Percentiles rank a stretch among this genome's conserved stretches.
phyloP scores from a whole-genome alignment of 2,113 vertebrate genomes.

The Otis tarda region DNA sequence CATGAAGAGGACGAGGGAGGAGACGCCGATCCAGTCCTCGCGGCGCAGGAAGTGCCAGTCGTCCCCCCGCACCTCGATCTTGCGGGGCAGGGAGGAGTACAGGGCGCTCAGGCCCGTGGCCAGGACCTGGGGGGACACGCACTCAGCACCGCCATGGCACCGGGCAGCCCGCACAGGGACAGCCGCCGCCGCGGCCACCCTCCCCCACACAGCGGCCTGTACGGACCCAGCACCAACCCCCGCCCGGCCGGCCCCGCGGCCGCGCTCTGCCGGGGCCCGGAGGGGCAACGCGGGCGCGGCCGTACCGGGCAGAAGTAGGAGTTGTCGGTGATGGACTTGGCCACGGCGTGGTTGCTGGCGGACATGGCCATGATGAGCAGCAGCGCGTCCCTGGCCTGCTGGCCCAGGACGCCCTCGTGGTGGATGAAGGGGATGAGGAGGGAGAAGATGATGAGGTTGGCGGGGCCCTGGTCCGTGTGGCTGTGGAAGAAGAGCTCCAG shows the following conservation, averaged over 20 bases:
- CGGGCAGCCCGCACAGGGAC: neutral
- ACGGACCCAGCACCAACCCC: too few species aligned
- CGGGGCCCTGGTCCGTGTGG: conserved; percentile 81
- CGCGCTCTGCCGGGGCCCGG: too few species aligned
- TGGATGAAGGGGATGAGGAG: conserved; percentile 95
- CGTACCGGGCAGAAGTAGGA: conserved; percentile 98
- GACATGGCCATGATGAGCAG: conserved; percentile 96
- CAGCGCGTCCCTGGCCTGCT: conserved; percentile 92
- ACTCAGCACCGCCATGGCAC: neutral
- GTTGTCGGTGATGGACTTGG: conserved; percentile 89
- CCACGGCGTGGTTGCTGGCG: conserved; percentile 84
- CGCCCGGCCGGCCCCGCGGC: too few species aligned
- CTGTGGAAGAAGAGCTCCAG: conserved; percentile 91
- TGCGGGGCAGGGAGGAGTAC: conserved; percentile 94
- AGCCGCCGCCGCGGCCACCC: neutral
- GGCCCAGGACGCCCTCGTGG: conserved; percentile 90
- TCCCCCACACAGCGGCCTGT: too few species aligned
- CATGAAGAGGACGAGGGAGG: conserved; percentile 94
- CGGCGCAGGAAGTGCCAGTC: conserved; percentile 94
- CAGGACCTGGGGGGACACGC: conserved; percentile 80
- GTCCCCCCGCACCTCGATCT: conserved; percentile 92
- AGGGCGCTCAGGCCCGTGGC: conserved; percentile 95
- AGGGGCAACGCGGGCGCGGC: neutral
- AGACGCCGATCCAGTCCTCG: conserved; percentile 93
- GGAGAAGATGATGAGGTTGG: conserved; percentile 92